A percentile compares a stretch with the other conserved stretches of the same genome.
Evolutionary conservation across 2,888 invertebrate genomes (phyloP).

Genomic region (Limnephilus lunatus): DNA sequence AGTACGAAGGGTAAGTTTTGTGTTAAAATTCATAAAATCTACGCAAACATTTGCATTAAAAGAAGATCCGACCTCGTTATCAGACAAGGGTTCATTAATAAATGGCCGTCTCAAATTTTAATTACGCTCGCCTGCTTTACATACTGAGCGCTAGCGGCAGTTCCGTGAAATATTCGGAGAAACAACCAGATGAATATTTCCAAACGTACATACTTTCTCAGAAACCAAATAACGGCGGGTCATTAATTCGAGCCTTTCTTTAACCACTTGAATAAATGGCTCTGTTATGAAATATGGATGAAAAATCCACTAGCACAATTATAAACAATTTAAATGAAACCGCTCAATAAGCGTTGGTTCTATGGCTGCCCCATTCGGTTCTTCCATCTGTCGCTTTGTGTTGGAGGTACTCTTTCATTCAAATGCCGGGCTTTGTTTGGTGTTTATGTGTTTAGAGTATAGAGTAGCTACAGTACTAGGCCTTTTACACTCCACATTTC

Average conservation of each 20-base stretch:
- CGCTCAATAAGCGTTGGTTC: constrained; percentile 19
- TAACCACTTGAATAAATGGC: constrained; percentile 61
- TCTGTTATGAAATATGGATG: constrained; percentile 61
- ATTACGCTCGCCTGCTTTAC: constrained; percentile 63
- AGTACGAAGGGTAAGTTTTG: constrained; percentile 52
- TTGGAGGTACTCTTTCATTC: neutral
- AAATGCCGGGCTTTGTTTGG: constrained; percentile 14
- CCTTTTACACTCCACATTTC: neutral
- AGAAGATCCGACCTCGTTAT: constrained; percentile 58
- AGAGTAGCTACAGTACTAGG: neutral
- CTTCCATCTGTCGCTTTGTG: constrained; percentile 18
- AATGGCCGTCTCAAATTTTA: constrained; percentile 63
- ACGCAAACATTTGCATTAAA: constrained; percentile 58
- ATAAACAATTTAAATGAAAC: constrained; percentile 19
- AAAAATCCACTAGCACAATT: constrained; percentile 44
- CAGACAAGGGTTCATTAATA: constrained; percentile 56
- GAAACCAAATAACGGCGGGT: constrained; percentile 57
- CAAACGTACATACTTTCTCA: constrained; percentile 45
- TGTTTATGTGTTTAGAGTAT: neutral
- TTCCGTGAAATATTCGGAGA: constrained; percentile 53
- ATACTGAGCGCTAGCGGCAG: constrained; percentile 59
- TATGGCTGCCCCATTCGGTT: neutral
- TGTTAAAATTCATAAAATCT: constrained; percentile 52
- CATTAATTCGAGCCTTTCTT: constrained; percentile 61
- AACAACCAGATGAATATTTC: constrained; percentile 57